These are phyloP conservation scores for Phasianus colchicus DNA, from an alignment of 2,113 vertebrate genomes.

Conservation along the genomic window DNA sequence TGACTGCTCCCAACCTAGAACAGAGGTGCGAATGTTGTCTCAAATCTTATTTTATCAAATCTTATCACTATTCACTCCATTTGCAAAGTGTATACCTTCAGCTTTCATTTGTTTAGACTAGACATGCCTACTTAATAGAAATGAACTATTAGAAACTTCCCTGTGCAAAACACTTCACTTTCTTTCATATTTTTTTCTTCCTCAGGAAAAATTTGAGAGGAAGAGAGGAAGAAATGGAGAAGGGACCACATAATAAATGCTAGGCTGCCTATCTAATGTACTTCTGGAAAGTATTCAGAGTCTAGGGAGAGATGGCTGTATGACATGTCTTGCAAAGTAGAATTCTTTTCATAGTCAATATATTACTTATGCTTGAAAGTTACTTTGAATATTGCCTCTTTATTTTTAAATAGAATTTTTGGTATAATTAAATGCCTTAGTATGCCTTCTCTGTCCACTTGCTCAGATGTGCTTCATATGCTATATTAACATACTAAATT, in stretches of 20 bases:
- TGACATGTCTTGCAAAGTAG: background rate
- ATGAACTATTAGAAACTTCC: background rate
- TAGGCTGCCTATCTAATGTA: background rate
- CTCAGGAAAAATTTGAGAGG: background rate
- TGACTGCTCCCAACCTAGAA: background rate
- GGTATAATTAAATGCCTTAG: background rate
- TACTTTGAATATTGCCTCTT: background rate
- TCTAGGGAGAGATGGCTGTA: background rate
- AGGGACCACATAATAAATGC: background rate
- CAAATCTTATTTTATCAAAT: background rate
- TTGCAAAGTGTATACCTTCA: background rate
- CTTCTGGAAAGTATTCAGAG: background rate
- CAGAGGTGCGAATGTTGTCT: background rate
- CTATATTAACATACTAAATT: background rate
- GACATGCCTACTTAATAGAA: background rate
- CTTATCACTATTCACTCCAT: background rate
- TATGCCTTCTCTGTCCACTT: background rate
- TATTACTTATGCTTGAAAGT: background rate
- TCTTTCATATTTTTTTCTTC: background rate
- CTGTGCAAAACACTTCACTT: background rate
- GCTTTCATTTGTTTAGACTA: background rate
- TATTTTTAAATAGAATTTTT: conserved; percentile 6
- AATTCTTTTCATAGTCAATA: background rate
- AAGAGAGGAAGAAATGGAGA: background rate
- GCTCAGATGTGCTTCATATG: background rate